Base-by-base conservation (phyloP, 2,888 invertebrate genomes). In the Orthonevra nobilis region DNA sequence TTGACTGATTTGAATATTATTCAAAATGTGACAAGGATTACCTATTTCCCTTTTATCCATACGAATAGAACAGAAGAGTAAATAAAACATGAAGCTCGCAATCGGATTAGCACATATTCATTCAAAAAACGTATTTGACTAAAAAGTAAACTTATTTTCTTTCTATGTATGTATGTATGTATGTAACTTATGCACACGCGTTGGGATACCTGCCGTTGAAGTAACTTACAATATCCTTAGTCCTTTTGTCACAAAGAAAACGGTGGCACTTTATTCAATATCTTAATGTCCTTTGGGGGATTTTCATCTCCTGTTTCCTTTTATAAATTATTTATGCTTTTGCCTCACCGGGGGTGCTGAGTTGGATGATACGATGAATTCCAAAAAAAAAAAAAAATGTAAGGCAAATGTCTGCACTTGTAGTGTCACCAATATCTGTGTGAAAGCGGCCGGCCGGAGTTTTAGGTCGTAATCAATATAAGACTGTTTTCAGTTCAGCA, bases 301-400 rank as follows among this genome's bases (percentile, higher is more conserved):
- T 60, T 74, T 68, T 52, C 60, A 44, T 68, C 50, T 52, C 50
- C 23, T 66, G 52, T 52, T 68, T 50, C 12, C 42, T 19, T 60
- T 44, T 54, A 28, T 73, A 50, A 32, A 66, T 74, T 74, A 74
- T 74, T 66, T 58, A 74, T 74, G 60, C 58, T 30, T 56, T 48
- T 56, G 38, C 12, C 40, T 26, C 48, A n/a, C 44, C 34, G 15
- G 20, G 32, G 48, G 69, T 50, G 17, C 38, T 32, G 50, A 38
- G 46, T 44, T 7, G 32, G 54, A 63, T 58, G 64, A 66, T 46
- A 36, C 28, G 23, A 36, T 54, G 28, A 19, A 68, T 60, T 38
- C 28, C 44, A 23, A 19, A 4, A 23, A 23, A 23, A n/a, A n/a
- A n/a, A n/a, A n/a, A 36, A 58, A 56, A 63, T 54, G 32, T 44